These are phyloP conservation scores for Canis aureus DNA, from an alignment of 2,113 vertebrate genomes.

Conservation along the genomic window DNA sequence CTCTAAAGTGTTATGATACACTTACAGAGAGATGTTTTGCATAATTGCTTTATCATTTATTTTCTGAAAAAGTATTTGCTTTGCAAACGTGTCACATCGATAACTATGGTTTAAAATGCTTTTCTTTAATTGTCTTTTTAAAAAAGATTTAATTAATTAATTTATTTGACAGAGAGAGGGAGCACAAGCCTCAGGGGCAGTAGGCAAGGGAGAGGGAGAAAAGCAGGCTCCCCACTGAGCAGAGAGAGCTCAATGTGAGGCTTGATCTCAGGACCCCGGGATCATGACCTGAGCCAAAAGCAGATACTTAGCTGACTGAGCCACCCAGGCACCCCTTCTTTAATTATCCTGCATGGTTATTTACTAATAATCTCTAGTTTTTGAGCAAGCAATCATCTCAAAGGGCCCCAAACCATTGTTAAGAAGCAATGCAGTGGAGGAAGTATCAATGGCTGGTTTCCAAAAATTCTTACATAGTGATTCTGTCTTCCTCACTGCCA, in stretches of 20 bases:
- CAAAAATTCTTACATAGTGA: background rate
- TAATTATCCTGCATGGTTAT: background rate
- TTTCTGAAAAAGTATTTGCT: background rate
- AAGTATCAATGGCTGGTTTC: background rate
- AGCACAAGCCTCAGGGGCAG: no score
- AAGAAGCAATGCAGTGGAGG: background rate
- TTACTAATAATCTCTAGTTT: background rate
- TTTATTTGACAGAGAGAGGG: no score
- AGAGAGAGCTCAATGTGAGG: no score
- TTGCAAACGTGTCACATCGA: background rate
- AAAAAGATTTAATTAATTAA: no score
- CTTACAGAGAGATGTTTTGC: background rate
- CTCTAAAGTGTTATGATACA: constrained; percentile 40
- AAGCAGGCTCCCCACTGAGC: no score
- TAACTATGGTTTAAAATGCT: background rate
- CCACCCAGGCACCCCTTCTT: background rate
- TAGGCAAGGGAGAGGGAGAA: no score
- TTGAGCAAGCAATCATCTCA: background rate
- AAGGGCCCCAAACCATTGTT: background rate
- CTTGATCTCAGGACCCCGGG: no score
- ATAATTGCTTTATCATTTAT: background rate
- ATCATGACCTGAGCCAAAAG: no score
- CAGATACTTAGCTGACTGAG: no score
- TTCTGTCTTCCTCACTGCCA: background rate
- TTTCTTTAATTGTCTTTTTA: background rate